These are phyloP conservation scores for Drosophila diplacantha DNA, from an alignment of 2,888 invertebrate species.

Conservation along the genomic window DNA sequence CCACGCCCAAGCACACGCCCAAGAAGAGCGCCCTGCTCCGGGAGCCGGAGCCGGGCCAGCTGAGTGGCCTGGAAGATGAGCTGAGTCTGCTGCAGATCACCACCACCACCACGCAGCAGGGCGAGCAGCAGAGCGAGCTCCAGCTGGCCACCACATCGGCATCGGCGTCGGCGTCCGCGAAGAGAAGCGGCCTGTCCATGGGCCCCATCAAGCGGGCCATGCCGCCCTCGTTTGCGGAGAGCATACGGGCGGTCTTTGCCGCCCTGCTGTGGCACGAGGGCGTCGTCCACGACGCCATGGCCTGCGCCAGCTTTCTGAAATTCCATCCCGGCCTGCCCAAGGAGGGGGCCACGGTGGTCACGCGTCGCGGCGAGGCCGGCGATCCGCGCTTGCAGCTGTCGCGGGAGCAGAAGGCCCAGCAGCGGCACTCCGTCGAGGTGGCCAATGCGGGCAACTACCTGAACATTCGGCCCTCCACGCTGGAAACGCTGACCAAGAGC, in stretches of 20 bases:
- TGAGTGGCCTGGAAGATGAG: constrained; percentile 68
- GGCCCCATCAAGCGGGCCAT: constrained; percentile 86
- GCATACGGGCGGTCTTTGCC: constrained; percentile 95
- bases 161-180: constrained; percentile 44
- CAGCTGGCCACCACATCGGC: constrained; percentile 50
- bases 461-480: constrained; percentile 87
- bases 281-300: constrained; percentile 98
- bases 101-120: constrained; percentile 60
- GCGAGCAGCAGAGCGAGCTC: constrained; percentile 53
- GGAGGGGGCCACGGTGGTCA: constrained; percentile 86
- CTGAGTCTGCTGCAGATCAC: constrained; percentile 71
- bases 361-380: constrained; percentile 79
- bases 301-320: constrained; percentile 96
- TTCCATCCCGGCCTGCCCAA: constrained; percentile 93
- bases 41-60: constrained; percentile 13
- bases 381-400: constrained; percentile 72
- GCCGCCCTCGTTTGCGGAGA: constrained; percentile 94
- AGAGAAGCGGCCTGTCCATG: constrained; percentile 47
- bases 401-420: constrained; percentile 82
- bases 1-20: constrained; percentile 74
- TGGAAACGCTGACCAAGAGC: constrained; percentile 87
- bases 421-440: constrained; percentile 94
- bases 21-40: constrained; percentile 44
- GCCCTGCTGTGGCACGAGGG: constrained; percentile 98
- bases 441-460: constrained; percentile 85